Conservation (phyloP, 2,113 vertebrate species). For the Pycnonotus jocosus region DNA sequence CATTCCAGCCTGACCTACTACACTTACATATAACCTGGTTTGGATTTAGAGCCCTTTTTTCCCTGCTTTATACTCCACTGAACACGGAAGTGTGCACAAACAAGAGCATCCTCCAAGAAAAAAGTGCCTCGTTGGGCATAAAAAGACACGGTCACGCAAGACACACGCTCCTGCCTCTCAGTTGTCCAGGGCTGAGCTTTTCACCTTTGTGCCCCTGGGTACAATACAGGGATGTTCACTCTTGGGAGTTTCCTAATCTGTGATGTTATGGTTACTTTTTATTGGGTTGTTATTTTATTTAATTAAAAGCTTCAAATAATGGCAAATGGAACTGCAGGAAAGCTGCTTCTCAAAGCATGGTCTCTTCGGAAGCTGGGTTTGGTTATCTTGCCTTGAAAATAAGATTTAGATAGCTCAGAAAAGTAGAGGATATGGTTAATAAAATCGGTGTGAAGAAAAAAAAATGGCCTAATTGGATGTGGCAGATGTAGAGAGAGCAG, state of each 20-base stretch:
- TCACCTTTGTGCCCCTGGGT: not conserved
- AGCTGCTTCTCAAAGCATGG: not conserved
- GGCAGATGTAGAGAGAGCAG: not conserved
- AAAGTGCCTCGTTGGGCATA: not conserved
- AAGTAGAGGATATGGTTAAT: not conserved
- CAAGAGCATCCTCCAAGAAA: not conserved
- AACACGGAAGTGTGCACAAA: rapidly evolving
- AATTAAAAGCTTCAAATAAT: not conserved
- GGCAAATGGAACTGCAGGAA: not conserved
- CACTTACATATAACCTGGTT: not conserved
- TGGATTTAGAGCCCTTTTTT: not conserved
- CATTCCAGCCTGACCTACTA: not conserved
- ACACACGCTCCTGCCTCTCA: rapidly evolving
- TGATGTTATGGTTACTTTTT: not conserved
- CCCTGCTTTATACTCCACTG: not conserved
- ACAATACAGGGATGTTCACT: rapidly evolving
- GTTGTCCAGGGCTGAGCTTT: not conserved
- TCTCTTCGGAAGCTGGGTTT: not conserved
- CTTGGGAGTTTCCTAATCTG: not conserved
- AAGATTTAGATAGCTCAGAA: not conserved
- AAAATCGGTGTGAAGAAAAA: not conserved
- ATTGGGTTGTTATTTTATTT: not conserved
- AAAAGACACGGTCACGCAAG: rapidly evolving
- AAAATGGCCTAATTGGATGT: not conserved
- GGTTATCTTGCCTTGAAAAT: not conserved